Evolutionary conservation across 2,888 invertebrate genomes (phyloP), one percentile per base, ranked within the genome.

Genomic region (Aspidiotus rigidus): DNA sequence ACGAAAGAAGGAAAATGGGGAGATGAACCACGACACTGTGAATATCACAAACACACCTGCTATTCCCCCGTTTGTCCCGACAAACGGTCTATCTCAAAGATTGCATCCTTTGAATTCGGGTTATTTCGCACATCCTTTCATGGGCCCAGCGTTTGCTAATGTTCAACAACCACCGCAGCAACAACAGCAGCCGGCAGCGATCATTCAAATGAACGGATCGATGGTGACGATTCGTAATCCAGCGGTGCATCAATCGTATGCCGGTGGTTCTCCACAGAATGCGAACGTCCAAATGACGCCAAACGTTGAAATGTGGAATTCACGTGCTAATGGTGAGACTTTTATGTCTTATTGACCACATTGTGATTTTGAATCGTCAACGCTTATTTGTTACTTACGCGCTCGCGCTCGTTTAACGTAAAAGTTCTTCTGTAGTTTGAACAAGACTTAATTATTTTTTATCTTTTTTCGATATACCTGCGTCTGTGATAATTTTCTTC

Each of bases 161-260:
- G 74, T 75, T 40, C 72, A 76, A 28, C 73, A 77, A 69, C 74
- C 76, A 39, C 72, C 74, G 5, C 59, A 16, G 59, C 59, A 59
- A 13, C 67, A 67, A 41, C 64, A 64, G 41, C 67, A 67, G 44
- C n/a, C 67, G 28, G 67, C 67, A n/a, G 83, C 86, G 6, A 86
- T 86, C 72, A 85, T 86, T 74, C 86, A 85, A 74, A 78, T 79
- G 9, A 85, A 84, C 73, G 86, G 85, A 72, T 85, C 86, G 10
- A 90, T 90, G 89, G 90, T 89, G 71, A 90, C 90, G 0, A 91
- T 90, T 63, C 80, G 90, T 11, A 90, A 89, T 78, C 90, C 90
- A 0, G 76, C 62, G 28, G 7, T 69, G 28, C 69, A 69, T 49
- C 69, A 55, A 40, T 44, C 69, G 7, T 42, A 42, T 16, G n/a